Percentiles rank a stretch among this genome's conserved stretches.
phyloP scores from a whole-genome alignment of 37 sponge, comb jelly and placozoan genomes.

The Bolinopsis microptera region DNA sequence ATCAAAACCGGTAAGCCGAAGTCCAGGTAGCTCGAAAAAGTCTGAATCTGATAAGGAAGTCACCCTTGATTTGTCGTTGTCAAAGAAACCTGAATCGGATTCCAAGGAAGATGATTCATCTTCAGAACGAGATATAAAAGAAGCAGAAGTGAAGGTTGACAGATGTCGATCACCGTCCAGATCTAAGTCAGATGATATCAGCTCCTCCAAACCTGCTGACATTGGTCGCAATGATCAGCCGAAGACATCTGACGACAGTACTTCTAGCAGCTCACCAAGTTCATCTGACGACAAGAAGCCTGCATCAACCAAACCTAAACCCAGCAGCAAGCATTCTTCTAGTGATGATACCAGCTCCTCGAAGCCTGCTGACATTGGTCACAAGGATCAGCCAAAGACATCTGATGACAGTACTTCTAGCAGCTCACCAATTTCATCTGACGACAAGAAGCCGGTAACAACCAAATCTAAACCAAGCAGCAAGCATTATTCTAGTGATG shows the following conservation, averaged over 20 bases:
- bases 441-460: not conserved
- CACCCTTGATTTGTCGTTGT: not conserved
- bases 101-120: not conserved
- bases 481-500: too few relatives aligned
- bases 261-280: not conserved
- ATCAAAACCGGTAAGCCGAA: not conserved
- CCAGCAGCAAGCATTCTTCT: not conserved
- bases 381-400: not conserved
- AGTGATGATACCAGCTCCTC: not conserved
- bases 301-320: not conserved
- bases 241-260: not conserved
- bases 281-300: not conserved
- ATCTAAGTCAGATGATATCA: not conserved
- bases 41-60: not conserved
- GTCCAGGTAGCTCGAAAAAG: not conserved
- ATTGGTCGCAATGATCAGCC: too few relatives aligned
- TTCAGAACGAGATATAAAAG: not conserved
- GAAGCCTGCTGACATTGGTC: not conserved
- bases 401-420: not conserved
- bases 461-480: too few relatives aligned
- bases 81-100: not conserved
- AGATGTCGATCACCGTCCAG: not conserved
- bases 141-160: not conserved
- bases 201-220: not conserved
- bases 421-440: not conserved